Conservation (phyloP, 2,888 invertebrate species). For the Sympetrum striolatum region DNA sequence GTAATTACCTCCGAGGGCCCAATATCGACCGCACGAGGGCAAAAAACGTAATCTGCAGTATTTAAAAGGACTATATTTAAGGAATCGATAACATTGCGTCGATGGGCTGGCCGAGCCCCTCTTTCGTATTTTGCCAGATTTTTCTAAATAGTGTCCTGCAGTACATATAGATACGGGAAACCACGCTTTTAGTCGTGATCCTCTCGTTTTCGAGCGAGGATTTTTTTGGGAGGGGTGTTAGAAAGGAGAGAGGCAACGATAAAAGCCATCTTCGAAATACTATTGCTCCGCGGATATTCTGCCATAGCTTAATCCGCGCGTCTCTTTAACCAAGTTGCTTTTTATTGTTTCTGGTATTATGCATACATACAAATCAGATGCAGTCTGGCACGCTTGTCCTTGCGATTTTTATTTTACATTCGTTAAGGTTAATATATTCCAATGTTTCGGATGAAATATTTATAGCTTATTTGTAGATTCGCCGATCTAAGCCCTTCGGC, state of each 20-base stretch:
- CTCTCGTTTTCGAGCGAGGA: no score
- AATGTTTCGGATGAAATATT: constrained; percentile 36
- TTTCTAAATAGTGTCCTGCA: neutral
- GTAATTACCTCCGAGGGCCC: neutral
- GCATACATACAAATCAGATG: constrained; percentile 42
- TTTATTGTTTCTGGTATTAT: constrained; percentile 30
- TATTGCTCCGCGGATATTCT: neutral
- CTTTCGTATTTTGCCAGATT: neutral
- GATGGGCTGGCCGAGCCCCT: neutral
- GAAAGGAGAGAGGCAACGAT: neutral
- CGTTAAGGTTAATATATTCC: constrained; percentile 37
- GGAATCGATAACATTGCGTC: neutral
- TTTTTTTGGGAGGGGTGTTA: neutral
- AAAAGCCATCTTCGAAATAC: neutral
- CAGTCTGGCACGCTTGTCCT: constrained; percentile 36
- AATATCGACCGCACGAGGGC: neutral
- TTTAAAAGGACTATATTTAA: neutral
- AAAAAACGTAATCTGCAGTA: neutral
- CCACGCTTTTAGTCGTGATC: neutral
- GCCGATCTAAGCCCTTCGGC: constrained; percentile 27
- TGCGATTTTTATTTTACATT: constrained; percentile 41
- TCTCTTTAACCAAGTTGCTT: constrained; percentile 6
- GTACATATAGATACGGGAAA: neutral
- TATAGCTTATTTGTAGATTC: constrained; percentile 18
- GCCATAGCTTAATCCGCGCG: neutral